A percentile compares a stretch with the other conserved stretches of the same genome.
These are phyloP conservation scores for Macrotis lagotis DNA, from an alignment of 2,113 vertebrate genomes.

Conservation along the genomic window DNA sequence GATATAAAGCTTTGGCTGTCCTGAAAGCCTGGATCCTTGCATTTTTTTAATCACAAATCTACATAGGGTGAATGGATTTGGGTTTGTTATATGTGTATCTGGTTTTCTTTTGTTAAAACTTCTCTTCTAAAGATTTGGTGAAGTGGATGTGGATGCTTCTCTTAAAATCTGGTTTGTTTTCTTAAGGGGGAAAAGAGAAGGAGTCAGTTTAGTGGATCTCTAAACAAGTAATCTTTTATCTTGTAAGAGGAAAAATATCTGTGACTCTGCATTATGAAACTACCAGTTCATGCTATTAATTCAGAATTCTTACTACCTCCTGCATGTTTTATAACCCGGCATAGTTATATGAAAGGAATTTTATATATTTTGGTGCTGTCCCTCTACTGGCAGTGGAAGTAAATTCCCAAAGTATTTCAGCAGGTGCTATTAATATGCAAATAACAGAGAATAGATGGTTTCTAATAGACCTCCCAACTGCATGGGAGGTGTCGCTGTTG, in stretches of 20 bases:
- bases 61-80: constrained; percentile 69
- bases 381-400: constrained; percentile 85
- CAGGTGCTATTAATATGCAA: constrained; percentile 89
- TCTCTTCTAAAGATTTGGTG: constrained; percentile 63
- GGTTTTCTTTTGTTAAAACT: constrained; percentile 79
- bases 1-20: constrained; percentile 74
- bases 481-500: constrained; percentile 86
- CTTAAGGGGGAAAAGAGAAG: background rate
- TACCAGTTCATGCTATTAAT: constrained; percentile 61
- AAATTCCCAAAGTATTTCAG: constrained; percentile 87
- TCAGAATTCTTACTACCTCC: constrained; percentile 70
- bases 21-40: constrained; percentile 74
- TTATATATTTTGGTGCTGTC: constrained; percentile 79
- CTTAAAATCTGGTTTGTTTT: constrained; percentile 61
- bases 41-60: constrained; percentile 78
- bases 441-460: constrained; percentile 83
- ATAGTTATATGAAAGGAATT: constrained; percentile 79
- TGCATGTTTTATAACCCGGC: constrained; percentile 76
- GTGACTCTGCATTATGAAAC: constrained; percentile 59
- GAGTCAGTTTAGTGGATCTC: constrained; percentile 44
- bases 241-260: constrained; percentile 63
- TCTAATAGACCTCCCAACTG: constrained; percentile 88
- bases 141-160: background rate
- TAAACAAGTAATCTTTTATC: constrained; percentile 52
- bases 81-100: constrained; percentile 62